Evolutionary conservation across 2,113 vertebrate species (phyloP).

Genomic region (Macrotus californicus): DNA sequence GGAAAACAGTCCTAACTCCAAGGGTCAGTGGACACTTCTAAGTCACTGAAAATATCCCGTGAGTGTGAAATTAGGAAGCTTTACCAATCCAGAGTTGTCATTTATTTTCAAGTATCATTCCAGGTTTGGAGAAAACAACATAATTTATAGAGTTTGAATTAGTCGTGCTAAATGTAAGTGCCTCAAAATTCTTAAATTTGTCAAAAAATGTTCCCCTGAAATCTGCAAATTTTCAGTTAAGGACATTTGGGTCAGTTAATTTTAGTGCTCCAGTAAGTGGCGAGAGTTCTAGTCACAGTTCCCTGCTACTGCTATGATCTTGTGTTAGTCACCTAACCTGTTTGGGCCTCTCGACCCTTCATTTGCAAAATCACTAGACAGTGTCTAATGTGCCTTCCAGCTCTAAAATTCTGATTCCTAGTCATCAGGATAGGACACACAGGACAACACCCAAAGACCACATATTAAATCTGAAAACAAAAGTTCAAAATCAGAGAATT

Average conservation of each 20-base stretch:
- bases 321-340: neutral
- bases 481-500: slow-evolving; percentile 52
- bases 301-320: neutral
- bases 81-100: neutral
- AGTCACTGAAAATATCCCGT: neutral
- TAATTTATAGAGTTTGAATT: neutral
- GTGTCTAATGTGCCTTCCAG: neutral
- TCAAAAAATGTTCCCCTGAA: neutral
- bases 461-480: neutral
- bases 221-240: neutral
- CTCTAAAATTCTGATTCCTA: slow-evolving; percentile 32
- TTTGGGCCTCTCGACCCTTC: neutral
- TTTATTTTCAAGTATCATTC: neutral
- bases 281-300: neutral
- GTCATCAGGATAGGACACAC: slow-evolving; percentile 17
- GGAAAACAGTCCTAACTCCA: neutral
- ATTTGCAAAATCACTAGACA: neutral
- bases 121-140: neutral
- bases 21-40: neutral
- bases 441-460: slow-evolving; percentile 40
- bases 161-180: neutral
- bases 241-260: neutral
- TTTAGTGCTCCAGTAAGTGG: neutral
- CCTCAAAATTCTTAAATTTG: neutral
- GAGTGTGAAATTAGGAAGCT: neutral